phyloP scores from a whole-genome alignment of 2,797 vertebrate genomes.

The Moxostoma hubbsi region DNA sequence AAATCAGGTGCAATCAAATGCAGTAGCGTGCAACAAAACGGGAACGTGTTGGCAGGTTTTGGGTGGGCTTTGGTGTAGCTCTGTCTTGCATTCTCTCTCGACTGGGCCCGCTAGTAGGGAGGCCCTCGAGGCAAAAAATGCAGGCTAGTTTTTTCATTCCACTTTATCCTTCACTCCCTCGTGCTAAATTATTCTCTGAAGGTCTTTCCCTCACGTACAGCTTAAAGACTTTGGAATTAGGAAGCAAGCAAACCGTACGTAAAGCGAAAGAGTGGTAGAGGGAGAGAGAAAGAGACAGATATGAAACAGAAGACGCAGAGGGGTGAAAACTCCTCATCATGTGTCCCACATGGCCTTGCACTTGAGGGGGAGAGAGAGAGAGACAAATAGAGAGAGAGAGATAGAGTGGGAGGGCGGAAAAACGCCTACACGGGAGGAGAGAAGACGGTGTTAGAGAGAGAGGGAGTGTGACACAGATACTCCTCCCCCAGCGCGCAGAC shows the following conservation, averaged over 20 bases:
- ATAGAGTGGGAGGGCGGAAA: slow-evolving; percentile 58
- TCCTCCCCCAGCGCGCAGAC: slow-evolving; percentile 77
- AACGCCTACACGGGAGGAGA: slow-evolving; percentile 56
- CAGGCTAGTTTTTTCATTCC: slow-evolving; percentile 68
- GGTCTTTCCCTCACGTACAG: slow-evolving; percentile 79
- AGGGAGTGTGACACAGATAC: slow-evolving; percentile 77
- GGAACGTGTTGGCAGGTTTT: slow-evolving; percentile 77
- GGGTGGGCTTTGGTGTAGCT: slow-evolving; percentile 74
- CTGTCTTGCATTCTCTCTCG: slow-evolving; percentile 79
- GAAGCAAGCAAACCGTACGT: slow-evolving; percentile 42
- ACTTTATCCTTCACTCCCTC: slow-evolving; percentile 35
- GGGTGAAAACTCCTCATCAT: slow-evolving; percentile 77
- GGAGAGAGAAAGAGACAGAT: slow-evolving; percentile 67
- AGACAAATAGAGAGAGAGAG: slow-evolving; percentile 44
- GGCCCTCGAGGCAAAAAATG: slow-evolving; percentile 87
- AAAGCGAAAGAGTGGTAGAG: slow-evolving; percentile 45
- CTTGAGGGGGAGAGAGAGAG: slow-evolving; percentile 60
- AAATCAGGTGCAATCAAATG: slow-evolving; percentile 59
- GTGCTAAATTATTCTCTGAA: slow-evolving; percentile 68
- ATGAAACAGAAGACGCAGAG: slow-evolving; percentile 83
- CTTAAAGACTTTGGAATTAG: slow-evolving; percentile 64
- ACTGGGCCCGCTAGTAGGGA: slow-evolving; percentile 84
- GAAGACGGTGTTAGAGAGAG: slow-evolving; percentile 56
- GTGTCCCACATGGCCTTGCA: slow-evolving; percentile 80
- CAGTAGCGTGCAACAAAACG: slow-evolving; percentile 63